Evolutionary conservation across 2,797 vertebrate species (phyloP), one percentile per base, ranked within the genome.

Genomic region (Gobionotothen gibberifrons): DNA sequence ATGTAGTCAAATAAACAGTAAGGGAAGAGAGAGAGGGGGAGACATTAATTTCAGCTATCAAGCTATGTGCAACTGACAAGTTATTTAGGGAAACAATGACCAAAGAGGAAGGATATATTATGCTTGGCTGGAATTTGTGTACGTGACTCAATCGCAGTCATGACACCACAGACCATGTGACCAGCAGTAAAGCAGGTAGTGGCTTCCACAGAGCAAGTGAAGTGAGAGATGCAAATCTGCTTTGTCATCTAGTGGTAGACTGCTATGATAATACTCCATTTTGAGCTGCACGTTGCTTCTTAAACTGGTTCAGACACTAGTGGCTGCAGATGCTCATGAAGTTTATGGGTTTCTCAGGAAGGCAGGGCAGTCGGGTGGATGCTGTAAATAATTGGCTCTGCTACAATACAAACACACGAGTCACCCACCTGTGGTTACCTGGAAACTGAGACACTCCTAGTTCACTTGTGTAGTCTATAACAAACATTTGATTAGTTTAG

Each of bases 81-180:
- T 57, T 78, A 79, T 82, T 85, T 53, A 36, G 2, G 51, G 76
- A 78, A 81, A 90, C 85, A 84, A 79, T 66, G 46, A 64, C 15
- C 59, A 21, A 39, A 59, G 52, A 80, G 86, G 83, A 88, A 89
- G 87, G 44, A 66, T 60, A 8, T 29, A 16, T 36, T 15, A 19
- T 3, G 26, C n/a, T 43, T 43, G 67, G 32, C 17, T 10, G 67
- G 72, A 71, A 36, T 72, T 46, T 79, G 87, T 61, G 78, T 92
- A 86, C 85, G 90, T 93, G 92, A 91, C 88, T 58, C 3, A 2
- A 46, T 77, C 59, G 19, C 58, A 68, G 52, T 52, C 32, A 57
- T 69, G 62, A 73, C 60, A 74, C 66, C 54, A 76, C 72, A 75
- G 29, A 67, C 29, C 85, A 90, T 72, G 85, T 91, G 87, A 90